Conservation (phyloP, 92 coral and sea anemone species). For the Zoanthus gigantus region DNA sequence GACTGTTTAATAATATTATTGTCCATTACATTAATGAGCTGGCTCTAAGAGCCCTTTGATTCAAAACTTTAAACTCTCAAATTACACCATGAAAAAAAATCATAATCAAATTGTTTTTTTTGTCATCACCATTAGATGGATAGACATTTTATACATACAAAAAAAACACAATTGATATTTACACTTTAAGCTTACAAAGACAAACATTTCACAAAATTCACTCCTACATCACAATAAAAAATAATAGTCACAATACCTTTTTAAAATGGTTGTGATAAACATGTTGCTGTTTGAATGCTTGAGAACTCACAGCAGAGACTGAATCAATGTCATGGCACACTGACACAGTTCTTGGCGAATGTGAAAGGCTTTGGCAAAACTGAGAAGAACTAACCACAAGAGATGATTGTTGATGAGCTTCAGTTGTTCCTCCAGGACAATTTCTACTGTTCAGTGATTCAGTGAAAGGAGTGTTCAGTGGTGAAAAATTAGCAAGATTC, state of each 20-base stretch:
- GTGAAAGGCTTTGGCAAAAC: background rate
- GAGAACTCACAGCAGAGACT: background rate
- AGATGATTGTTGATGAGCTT: background rate
- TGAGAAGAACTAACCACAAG: background rate
- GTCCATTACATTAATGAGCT: too few species aligned
- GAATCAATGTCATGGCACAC: background rate
- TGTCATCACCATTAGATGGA: too few species aligned
- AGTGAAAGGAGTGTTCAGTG: constrained; percentile 39
- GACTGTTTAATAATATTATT: too few species aligned
- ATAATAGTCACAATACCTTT: constrained; percentile 16
- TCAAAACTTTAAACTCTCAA: too few species aligned
- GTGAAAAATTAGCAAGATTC: constrained; percentile 1
- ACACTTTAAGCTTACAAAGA: too few species aligned
- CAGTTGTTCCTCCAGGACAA: background rate
- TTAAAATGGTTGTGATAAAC: constrained; percentile 6
- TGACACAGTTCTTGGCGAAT: background rate
- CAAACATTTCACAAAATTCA: too few species aligned
- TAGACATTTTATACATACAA: too few species aligned
- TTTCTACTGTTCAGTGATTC: background rate
- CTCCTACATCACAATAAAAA: background rate
- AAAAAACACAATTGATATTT: too few species aligned
- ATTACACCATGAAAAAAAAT: too few species aligned
- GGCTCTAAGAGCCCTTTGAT: too few species aligned
- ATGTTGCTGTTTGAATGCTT: background rate
- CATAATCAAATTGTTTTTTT: too few species aligned